Percentiles rank a stretch among this genome's conserved stretches.
phyloP scores from a whole-genome alignment of 1,140 invertebrate species.

The Platorchestia sp. region DNA sequence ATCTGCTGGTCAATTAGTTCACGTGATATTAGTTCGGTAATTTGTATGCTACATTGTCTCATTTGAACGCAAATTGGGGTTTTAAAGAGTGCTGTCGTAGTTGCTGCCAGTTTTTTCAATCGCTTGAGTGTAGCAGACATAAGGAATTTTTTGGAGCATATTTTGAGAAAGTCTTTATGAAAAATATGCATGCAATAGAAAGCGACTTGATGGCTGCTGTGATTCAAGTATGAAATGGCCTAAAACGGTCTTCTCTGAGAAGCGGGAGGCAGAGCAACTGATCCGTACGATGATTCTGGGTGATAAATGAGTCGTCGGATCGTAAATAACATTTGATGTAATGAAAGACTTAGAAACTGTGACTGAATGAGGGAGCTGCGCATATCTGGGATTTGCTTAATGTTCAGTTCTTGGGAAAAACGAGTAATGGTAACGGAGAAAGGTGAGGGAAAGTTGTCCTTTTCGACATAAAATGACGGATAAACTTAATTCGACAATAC shows the following conservation, averaged over 20 bases:
- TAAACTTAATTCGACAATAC: neutral
- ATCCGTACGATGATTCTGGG: neutral
- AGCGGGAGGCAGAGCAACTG: neutral
- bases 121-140: neutral
- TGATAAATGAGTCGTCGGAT: neutral
- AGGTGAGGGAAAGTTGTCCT: neutral
- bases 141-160: no score
- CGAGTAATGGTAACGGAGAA: neutral
- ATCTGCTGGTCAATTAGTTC: neutral
- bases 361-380: neutral
- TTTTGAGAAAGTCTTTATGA: no score
- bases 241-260: neutral
- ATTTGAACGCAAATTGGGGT: neutral
- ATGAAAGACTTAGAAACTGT: neutral
- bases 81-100: neutral
- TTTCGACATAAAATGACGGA: neutral
- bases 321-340: neutral
- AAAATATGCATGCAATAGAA: no score
- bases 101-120: neutral
- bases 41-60: neutral
- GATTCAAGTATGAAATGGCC: no score
- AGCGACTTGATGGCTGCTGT: no score
- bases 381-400: neutral
- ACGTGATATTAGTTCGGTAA: neutral
- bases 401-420: neutral